phyloP scores from a whole-genome alignment of 1,140 invertebrate genomes.

The Trichogramma pretiosum region DNA sequence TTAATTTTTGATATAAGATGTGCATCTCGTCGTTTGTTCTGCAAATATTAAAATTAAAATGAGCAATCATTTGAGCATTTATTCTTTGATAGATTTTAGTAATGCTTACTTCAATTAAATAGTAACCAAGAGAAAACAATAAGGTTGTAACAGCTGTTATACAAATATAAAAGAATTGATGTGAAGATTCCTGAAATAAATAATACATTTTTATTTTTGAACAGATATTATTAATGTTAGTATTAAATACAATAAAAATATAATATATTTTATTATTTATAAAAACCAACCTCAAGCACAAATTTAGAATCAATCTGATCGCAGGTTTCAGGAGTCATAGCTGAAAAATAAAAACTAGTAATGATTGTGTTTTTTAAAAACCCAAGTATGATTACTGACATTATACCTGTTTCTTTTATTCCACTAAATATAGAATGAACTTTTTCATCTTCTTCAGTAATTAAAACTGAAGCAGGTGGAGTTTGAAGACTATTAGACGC shows the following conservation, averaged over 20 bases:
- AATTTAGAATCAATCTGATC: constrained; percentile 14
- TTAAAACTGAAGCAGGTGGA: too few species aligned
- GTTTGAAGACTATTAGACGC: too few species aligned
- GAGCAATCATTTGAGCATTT: constrained; percentile 2
- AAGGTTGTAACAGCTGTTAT: constrained; percentile 61
- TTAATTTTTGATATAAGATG: constrained; percentile 53
- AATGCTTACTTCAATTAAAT: constrained; percentile 54
- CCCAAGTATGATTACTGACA: too few species aligned
- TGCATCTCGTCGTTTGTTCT: constrained; percentile 56
- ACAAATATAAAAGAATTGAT: constrained; percentile 27
- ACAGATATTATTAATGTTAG: too few species aligned
- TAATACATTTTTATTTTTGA: too few species aligned
- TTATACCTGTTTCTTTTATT: too few species aligned
- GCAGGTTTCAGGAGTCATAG: constrained; percentile 18
- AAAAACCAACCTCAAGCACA: background rate
- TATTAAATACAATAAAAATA: constrained; percentile 11
- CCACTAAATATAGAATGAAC: too few species aligned
- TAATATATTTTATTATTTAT: background rate
- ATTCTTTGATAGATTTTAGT: constrained; percentile 13
- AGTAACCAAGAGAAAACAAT: constrained; percentile 66
- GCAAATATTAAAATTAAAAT: constrained; percentile 4
- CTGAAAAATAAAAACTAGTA: constrained; percentile 8
- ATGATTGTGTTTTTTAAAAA: too few species aligned
- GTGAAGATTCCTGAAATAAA: constrained; percentile 19
- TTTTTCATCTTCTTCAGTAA: too few species aligned